These are phyloP conservation scores for Microctenopoma steveboyesi DNA, from an alignment of 2,797 vertebrate species.

Conservation along the genomic window DNA sequence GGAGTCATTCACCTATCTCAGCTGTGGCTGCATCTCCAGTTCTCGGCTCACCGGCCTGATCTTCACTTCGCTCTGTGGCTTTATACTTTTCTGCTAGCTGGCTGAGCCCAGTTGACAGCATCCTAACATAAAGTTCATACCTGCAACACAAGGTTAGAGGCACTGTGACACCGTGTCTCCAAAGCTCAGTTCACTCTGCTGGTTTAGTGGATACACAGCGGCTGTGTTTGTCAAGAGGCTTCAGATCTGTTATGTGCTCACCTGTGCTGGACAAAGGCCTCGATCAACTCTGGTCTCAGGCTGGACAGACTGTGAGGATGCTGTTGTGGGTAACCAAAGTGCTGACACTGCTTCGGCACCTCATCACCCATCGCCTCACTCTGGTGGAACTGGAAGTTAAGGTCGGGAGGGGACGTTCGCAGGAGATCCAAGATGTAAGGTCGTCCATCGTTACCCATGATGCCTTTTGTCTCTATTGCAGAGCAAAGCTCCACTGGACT, in stretches of 20 bases:
- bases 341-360: conserved; percentile 86
- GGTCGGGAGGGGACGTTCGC: conserved; percentile 92
- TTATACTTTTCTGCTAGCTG: conserved; percentile 80
- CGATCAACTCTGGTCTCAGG: conserved; percentile 92
- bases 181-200: not conserved
- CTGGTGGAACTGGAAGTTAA: conserved; percentile 88
- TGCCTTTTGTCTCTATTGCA: conserved; percentile 94
- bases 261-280: conserved; percentile 93
- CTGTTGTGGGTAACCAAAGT: conserved; percentile 87
- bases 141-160: conserved; percentile 67
- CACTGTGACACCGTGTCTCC: not conserved
- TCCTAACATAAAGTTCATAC: conserved; percentile 88
- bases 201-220: not conserved
- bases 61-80: conserved; percentile 21
- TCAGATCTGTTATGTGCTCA: conserved; percentile 58
- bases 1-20: conserved; percentile 43
- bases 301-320: conserved; percentile 92
- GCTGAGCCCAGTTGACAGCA: conserved; percentile 86
- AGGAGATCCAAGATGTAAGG: conserved; percentile 94
- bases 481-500: conserved; percentile 91
- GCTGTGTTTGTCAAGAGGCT: not conserved
- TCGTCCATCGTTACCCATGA: conserved; percentile 93
- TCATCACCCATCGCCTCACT: conserved; percentile 77
- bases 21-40: conserved; percentile 15
- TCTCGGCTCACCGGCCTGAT: not conserved